These are phyloP conservation scores for Enteromius argenteus DNA, from an alignment of 2,797 vertebrate genomes.

Conservation along the genomic window DNA sequence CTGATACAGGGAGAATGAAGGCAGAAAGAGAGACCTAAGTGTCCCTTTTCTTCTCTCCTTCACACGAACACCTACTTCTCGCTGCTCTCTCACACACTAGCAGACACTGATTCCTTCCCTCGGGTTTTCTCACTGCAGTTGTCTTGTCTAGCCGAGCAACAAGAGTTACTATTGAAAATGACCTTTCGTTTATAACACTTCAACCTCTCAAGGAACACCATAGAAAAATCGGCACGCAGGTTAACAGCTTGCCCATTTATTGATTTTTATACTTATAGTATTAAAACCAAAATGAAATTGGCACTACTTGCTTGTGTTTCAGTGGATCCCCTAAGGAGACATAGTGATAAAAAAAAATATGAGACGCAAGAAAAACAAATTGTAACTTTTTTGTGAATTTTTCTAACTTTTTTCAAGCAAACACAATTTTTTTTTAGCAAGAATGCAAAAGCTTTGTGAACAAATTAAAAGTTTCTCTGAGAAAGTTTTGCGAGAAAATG, in stretches of 20 bases:
- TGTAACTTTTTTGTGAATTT: too few relatives aligned
- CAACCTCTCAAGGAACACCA: neutral
- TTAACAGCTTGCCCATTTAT: constrained; percentile 20
- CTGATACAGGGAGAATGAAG: constrained; percentile 60
- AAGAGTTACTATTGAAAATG: constrained; percentile 18
- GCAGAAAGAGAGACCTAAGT: constrained; percentile 30
- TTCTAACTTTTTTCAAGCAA: too few relatives aligned
- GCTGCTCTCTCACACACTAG: constrained; percentile 22
- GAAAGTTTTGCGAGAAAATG: too few relatives aligned
- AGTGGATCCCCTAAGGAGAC: neutral
- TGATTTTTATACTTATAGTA: neutral
- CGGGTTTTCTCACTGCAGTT: neutral
- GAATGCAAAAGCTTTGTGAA: neutral
- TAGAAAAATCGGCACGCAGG: neutral
- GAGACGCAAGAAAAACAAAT: neutral
- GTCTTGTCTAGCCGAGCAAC: constrained; percentile 21
- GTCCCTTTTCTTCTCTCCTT: constrained; percentile 49
- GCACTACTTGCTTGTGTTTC: constrained; percentile 14
- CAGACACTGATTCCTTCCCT: constrained; percentile 29
- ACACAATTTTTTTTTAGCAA: too few relatives aligned
- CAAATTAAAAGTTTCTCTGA: neutral
- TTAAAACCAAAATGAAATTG: neutral
- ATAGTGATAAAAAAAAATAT: neutral
- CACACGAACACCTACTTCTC: constrained; percentile 30
- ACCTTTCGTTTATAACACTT: constrained; percentile 31